phyloP scores from a whole-genome alignment of 1,140 invertebrate species.

The Meloidogyne chitwoodi region DNA sequence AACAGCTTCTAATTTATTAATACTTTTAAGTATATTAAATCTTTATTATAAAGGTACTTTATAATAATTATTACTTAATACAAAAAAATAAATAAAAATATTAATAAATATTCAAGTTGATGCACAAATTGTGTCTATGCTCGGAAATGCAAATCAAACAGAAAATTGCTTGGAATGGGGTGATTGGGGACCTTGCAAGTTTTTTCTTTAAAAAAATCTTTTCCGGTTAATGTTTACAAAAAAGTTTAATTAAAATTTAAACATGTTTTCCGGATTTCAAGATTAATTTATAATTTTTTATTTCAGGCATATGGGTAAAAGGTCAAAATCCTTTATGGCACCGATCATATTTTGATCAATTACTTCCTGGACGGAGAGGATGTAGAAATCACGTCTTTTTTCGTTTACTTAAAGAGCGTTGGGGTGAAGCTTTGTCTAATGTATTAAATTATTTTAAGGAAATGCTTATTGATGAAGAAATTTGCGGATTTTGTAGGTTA shows the following conservation, averaged over 20 bases:
- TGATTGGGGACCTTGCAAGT: constrained; percentile 52
- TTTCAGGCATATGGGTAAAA: constrained; percentile 51
- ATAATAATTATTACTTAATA: too few relatives aligned
- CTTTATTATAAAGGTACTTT: too few relatives aligned
- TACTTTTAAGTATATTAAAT: too few relatives aligned
- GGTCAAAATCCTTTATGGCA: constrained; percentile 44
- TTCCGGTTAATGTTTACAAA: too few relatives aligned
- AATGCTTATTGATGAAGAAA: constrained; percentile 52
- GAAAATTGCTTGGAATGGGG: constrained; percentile 50
- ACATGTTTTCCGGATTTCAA: too few relatives aligned
- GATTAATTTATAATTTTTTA: background rate
- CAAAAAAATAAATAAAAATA: too few relatives aligned
- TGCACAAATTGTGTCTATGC: constrained; percentile 53
- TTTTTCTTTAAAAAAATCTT: background rate
- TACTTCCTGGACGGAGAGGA: constrained; percentile 53
- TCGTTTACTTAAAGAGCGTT: constrained; percentile 51
- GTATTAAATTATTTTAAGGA: constrained; percentile 55
- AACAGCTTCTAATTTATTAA: too few relatives aligned
- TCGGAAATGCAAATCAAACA: constrained; percentile 53
- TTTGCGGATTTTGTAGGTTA: constrained; percentile 52
- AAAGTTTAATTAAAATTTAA: background rate
- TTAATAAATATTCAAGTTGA: background rate
- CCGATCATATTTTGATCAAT: constrained; percentile 56
- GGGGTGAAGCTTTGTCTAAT: constrained; percentile 59
- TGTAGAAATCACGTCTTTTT: constrained; percentile 58